These are phyloP conservation scores for Hybos culiciformis DNA, from an alignment of 2,888 invertebrate species.

Conservation along the genomic window DNA sequence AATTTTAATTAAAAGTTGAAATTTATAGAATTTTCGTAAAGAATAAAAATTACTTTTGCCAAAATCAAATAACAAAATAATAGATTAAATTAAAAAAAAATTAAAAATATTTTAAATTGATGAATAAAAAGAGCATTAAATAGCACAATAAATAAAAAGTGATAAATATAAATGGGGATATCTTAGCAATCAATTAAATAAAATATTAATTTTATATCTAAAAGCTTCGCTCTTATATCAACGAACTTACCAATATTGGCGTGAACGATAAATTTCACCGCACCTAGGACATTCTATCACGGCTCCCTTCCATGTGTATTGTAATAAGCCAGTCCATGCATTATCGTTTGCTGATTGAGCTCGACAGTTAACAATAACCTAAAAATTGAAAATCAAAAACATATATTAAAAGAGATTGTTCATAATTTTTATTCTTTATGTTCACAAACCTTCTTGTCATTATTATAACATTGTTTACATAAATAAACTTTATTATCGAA, in stretches of 20 bases:
- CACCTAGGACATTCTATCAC: constrained; percentile 60
- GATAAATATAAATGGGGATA: too few relatives aligned
- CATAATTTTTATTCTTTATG: neutral
- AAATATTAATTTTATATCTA: constrained; percentile 36
- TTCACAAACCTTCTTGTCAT: constrained; percentile 38
- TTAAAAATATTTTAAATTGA: too few relatives aligned
- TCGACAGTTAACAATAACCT: constrained; percentile 25
- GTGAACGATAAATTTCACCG: constrained; percentile 44
- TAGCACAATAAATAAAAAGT: too few relatives aligned
- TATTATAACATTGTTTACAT: constrained; percentile 47
- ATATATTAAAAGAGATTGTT: neutral
- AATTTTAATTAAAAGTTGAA: too few relatives aligned
- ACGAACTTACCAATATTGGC: constrained; percentile 75
- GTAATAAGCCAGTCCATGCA: constrained; percentile 55
- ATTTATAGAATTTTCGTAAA: too few relatives aligned
- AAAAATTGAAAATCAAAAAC: neutral
- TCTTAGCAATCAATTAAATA: too few relatives aligned
- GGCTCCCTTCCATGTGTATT: constrained; percentile 66
- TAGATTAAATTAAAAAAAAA: too few relatives aligned
- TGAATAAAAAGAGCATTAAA: too few relatives aligned
- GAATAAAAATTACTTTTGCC: too few relatives aligned
- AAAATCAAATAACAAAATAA: too few relatives aligned
- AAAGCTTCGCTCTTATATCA: constrained; percentile 53
- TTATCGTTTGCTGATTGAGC: constrained; percentile 28
- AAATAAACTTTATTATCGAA: constrained; percentile 55